These are phyloP conservation scores for Leucoraja ocellata DNA, from an alignment of 2,797 vertebrate species.

Conservation along the genomic window DNA sequence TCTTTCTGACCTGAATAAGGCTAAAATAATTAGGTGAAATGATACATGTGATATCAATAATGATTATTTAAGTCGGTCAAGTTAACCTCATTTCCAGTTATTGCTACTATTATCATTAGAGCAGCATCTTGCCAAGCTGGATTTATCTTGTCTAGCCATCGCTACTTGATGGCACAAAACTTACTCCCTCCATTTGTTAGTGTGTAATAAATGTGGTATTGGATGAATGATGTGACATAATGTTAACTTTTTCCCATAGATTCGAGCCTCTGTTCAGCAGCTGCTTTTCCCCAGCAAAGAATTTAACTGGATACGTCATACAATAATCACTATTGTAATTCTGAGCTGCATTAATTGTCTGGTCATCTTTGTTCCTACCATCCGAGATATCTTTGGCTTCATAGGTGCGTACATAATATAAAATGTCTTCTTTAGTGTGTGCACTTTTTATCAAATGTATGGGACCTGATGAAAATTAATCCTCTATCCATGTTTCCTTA, in stretches of 20 bases:
- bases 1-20: background rate
- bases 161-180: background rate
- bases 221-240: background rate
- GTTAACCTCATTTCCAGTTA: background rate
- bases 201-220: background rate
- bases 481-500: slow-evolving; percentile 46
- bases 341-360: slow-evolving; percentile 71
- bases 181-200: background rate
- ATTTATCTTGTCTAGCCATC: background rate
- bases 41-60: too few relatives aligned
- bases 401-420: slow-evolving; percentile 62
- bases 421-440: background rate
- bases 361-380: slow-evolving; percentile 89
- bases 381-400: slow-evolving; percentile 91
- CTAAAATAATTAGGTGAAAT: background rate
- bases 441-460: background rate
- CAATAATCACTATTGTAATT: slow-evolving; percentile 67
- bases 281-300: slow-evolving; percentile 72
- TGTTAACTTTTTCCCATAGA: slow-evolving; percentile 56
- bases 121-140: background rate
- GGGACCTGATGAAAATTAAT: background rate
- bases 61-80: background rate
- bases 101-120: background rate
- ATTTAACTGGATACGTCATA: slow-evolving; percentile 85
- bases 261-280: slow-evolving; percentile 85